Conservation (phyloP, 2,888 invertebrate species). For the Philereme vetulata region DNA sequence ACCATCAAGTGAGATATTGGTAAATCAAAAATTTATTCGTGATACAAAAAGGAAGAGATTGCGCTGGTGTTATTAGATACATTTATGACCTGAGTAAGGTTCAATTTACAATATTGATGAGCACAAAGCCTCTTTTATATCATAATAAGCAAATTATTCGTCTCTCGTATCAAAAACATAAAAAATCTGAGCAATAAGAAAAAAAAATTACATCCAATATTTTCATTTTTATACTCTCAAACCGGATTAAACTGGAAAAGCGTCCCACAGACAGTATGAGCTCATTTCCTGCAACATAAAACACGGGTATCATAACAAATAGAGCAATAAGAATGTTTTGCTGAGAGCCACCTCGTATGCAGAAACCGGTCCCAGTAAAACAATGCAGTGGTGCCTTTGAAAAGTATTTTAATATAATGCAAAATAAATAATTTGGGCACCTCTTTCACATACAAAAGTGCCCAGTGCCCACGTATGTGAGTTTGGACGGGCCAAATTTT, state of each 20-base stretch:
- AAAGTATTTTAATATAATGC: slow-evolving; percentile 7
- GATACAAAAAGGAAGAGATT: no score
- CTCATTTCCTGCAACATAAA: slow-evolving; percentile 67
- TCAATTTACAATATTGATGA: no score
- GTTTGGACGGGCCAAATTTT: no score
- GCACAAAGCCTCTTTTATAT: neutral
- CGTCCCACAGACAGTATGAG: slow-evolving; percentile 56
- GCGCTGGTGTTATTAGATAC: no score
- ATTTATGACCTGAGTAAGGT: no score
- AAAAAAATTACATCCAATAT: slow-evolving; percentile 40
- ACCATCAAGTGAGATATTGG: no score
- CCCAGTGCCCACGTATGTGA: no score
- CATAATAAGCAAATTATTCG: slow-evolving; percentile 32
- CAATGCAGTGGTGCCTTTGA: slow-evolving; percentile 53
- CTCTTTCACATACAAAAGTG: slow-evolving; percentile 4
- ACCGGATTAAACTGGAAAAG: slow-evolving; percentile 55
- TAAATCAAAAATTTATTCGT: no score
- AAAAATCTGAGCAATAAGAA: slow-evolving; percentile 36
- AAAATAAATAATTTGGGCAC: slow-evolving; percentile 21
- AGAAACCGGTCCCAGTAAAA: slow-evolving; percentile 67
- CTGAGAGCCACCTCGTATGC: slow-evolving; percentile 59
- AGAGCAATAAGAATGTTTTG: slow-evolving; percentile 62
- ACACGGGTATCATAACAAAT: slow-evolving; percentile 65
- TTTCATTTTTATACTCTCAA: slow-evolving; percentile 49
- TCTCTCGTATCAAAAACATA: slow-evolving; percentile 35